Percentiles rank a stretch among this genome's conserved stretches.
These are phyloP conservation scores for Cossypha dichroa DNA, from an alignment of 2,797 vertebrate species.

Conservation along the genomic window DNA sequence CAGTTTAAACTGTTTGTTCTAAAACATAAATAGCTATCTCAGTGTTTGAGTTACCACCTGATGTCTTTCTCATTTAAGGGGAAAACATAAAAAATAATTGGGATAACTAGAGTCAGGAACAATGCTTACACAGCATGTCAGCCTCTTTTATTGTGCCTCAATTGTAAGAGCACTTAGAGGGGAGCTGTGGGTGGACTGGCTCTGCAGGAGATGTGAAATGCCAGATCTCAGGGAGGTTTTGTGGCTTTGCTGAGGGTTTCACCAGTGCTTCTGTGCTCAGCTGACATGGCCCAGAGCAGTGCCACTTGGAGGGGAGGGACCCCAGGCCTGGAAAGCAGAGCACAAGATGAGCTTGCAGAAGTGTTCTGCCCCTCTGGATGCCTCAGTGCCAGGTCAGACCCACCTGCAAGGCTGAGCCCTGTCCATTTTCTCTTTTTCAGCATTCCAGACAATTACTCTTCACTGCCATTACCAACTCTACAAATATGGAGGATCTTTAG, in stretches of 20 bases:
- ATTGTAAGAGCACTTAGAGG: slow-evolving; percentile 24
- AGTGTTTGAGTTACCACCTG: slow-evolving; percentile 81
- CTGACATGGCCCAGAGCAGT: not conserved
- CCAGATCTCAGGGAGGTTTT: not conserved
- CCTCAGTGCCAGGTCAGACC: not conserved
- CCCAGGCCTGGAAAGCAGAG: not conserved
- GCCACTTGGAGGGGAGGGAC: not conserved
- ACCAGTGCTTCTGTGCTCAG: not conserved
- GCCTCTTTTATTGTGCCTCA: slow-evolving; percentile 71
- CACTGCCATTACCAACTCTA: not conserved
- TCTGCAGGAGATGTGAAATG: not conserved
- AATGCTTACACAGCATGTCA: slow-evolving; percentile 74
- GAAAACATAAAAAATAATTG: slow-evolving; percentile 78
- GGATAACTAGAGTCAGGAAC: slow-evolving; percentile 63
- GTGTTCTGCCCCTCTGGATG: not conserved
- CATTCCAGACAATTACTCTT: not conserved
- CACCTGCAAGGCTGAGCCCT: too few relatives aligned
- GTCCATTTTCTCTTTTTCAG: not conserved
- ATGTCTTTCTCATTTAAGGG: slow-evolving; percentile 72
- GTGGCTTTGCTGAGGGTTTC: not conserved
- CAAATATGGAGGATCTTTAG: not conserved
- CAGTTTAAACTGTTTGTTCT: slow-evolving; percentile 84
- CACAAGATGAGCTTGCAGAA: not conserved
- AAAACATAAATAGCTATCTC: slow-evolving; percentile 83
- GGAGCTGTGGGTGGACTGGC: not conserved